A percentile compares a stretch with the other conserved stretches of the same genome.
Conservation (phyloP, 2,888 invertebrate species). For the Melikaiella ostensackeni region DNA sequence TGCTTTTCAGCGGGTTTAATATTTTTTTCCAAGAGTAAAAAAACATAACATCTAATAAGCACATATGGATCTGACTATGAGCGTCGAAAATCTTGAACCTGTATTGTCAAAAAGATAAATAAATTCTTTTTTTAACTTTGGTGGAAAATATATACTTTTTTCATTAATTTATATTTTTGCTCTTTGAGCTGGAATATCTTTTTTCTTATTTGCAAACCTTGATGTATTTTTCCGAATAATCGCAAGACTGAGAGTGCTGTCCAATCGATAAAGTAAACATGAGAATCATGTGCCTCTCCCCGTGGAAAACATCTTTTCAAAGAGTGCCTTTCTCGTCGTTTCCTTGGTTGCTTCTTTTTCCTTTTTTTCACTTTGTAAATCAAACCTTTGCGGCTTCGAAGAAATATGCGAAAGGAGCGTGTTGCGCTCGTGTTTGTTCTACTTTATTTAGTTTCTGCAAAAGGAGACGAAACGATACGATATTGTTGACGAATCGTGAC, state of each 20-base stretch:
- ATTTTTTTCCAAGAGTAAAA: too few relatives aligned
- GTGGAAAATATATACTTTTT: neutral
- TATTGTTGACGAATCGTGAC: conserved; percentile 17
- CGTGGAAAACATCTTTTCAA: conserved; percentile 55
- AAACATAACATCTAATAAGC: too few relatives aligned
- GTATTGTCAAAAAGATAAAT: neutral
- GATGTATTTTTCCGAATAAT: conserved; percentile 47
- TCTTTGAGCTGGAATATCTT: neutral
- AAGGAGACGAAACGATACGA: neutral
- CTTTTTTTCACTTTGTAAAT: conserved; percentile 46
- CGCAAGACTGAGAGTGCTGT: conserved; percentile 50
- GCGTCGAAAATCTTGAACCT: too few relatives aligned
- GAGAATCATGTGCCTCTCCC: conserved; percentile 52
- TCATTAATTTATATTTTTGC: neutral
- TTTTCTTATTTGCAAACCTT: conserved; percentile 8
- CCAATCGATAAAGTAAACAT: conserved; percentile 55
- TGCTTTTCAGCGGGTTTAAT: too few relatives aligned
- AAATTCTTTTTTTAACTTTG: neutral
- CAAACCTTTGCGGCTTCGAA: conserved; percentile 3
- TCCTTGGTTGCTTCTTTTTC: conserved; percentile 43
- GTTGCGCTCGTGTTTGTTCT: neutral
- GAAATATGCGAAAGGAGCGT: conserved; percentile 8
- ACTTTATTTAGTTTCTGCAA: neutral
- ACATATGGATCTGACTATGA: too few relatives aligned
- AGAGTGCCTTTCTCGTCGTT: conserved; percentile 47